phyloP scores from a whole-genome alignment of 2,113 vertebrate genomes.

The Rattus rattus region DNA sequence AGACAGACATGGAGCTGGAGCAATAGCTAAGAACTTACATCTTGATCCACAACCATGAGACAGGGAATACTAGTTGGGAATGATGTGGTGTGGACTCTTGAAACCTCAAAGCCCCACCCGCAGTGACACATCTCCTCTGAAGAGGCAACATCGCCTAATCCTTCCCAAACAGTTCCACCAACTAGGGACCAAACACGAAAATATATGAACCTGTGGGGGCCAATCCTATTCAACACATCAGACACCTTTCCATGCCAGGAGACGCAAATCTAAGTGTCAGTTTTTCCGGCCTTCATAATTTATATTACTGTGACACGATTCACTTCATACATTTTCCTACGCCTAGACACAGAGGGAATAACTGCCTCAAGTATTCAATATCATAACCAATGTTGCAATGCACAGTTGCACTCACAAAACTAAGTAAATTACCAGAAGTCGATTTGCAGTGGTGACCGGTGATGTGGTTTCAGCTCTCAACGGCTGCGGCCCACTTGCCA shows the following conservation, averaged over 20 bases:
- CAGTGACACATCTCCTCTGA: not conserved
- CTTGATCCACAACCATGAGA: not conserved
- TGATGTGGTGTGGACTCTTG: not conserved
- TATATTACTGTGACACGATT: not conserved
- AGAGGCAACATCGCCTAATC: not conserved
- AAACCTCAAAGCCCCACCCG: not conserved
- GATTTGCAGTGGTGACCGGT: not conserved
- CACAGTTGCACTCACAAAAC: not conserved
- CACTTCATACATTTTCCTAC: not conserved
- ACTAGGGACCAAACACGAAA: not conserved
- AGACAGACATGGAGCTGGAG: not conserved
- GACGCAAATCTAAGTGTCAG: not conserved
- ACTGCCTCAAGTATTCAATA: not conserved
- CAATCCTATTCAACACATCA: not conserved
- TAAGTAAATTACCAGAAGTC: constrained; percentile 24
- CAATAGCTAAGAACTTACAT: not conserved
- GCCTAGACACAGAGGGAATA: not conserved
- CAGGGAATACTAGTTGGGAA: not conserved
- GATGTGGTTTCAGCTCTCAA: not conserved
- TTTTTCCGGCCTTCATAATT: not conserved
- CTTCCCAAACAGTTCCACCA: not conserved
- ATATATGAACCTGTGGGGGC: not conserved
- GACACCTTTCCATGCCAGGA: not conserved
- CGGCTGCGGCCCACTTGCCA: not conserved
- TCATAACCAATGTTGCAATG: constrained; percentile 45